Base-by-base conservation (phyloP, 2,113 vertebrate genomes). In the Noctilio leporinus region DNA sequence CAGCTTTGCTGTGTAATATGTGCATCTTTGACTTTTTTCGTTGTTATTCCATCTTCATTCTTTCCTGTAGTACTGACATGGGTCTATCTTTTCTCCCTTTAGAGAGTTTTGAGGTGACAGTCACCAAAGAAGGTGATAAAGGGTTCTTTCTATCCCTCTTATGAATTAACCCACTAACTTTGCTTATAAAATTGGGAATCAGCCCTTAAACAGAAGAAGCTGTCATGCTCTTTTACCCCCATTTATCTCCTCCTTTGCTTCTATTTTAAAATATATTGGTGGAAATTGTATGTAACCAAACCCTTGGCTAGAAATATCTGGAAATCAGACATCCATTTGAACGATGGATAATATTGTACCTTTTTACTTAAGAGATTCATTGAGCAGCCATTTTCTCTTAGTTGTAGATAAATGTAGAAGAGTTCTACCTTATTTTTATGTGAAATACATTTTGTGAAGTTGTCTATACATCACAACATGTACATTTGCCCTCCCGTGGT, bases 31-130 rank as follows among this genome's bases (percentile, higher is more conserved):
- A 97, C 96, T 96, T 98, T 98, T 98, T 97, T 97, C 97, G 97
- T 98, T 94, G 83, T 97, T 97, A 97, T 96, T 96, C 98, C 92
- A 4, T 83, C 97, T 98, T 97, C 95, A 14, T 92, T 98, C 97
- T 98, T 98, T 98, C 98, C 98, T 99, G 98, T 97, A 96, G 98
- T 98, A 99, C 99, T 99, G 99, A 99, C 98, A 98, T 98, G 98
- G 99, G 98, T 99, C 99, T 99, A 98, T 99, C 99, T 99, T 99
- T 98, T 99, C 99, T 99, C 98, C 98, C 99, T 99, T 99, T 99
- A 99, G 99, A 99, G 98, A 99, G 99, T 99, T 99, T 99, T 99
- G 99, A 99, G 99, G 99, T 99, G 99, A 99, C 99, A 99, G 99
- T 99, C 99, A 99, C 99, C 98, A 99, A 99, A 99, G 99, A 99